Evolutionary conservation across 1,140 invertebrate genomes (phyloP).

Genomic region (Aphaenogaster ashmeadi): DNA sequence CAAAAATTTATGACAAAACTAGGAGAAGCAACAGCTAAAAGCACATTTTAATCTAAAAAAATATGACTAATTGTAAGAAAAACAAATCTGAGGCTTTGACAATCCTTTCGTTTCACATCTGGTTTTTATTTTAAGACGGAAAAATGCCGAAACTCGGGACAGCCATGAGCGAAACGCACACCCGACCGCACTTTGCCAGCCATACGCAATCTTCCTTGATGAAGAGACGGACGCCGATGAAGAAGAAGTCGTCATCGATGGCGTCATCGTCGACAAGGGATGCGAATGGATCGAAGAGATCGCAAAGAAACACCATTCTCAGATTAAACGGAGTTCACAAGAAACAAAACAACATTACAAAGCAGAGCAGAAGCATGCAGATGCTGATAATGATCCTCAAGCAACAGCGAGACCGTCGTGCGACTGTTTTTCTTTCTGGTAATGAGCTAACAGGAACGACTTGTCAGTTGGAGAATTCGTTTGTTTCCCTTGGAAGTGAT

Average conservation of each 20-base stretch:
- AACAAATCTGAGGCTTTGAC: not conserved
- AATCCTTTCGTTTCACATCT: not conserved
- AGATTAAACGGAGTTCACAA: not conserved
- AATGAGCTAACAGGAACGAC: not conserved
- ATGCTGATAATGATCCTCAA: not conserved
- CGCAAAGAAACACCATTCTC: not conserved
- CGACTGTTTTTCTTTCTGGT: not conserved
- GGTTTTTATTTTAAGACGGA: not conserved
- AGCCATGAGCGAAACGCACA: not conserved
- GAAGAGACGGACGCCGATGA: constrained; percentile 8
- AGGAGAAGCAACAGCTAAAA: not conserved
- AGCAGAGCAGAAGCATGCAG: constrained; percentile 34
- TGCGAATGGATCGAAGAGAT: not conserved
- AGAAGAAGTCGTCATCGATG: not conserved
- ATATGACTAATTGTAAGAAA: not conserved
- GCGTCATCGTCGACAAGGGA: not conserved
- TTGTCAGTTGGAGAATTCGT: not conserved
- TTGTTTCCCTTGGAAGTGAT: not conserved
- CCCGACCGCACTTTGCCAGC: not conserved
- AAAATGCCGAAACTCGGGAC: constrained; percentile 6
- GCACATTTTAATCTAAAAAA: not conserved
- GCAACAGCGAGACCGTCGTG: not conserved
- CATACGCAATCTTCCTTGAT: constrained; percentile 28
- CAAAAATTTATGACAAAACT: not conserved
- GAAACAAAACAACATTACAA: not conserved